These are phyloP conservation scores for Acanthosoma haemorrhoidale DNA, from an alignment of 2,888 invertebrate species.

Conservation along the genomic window DNA sequence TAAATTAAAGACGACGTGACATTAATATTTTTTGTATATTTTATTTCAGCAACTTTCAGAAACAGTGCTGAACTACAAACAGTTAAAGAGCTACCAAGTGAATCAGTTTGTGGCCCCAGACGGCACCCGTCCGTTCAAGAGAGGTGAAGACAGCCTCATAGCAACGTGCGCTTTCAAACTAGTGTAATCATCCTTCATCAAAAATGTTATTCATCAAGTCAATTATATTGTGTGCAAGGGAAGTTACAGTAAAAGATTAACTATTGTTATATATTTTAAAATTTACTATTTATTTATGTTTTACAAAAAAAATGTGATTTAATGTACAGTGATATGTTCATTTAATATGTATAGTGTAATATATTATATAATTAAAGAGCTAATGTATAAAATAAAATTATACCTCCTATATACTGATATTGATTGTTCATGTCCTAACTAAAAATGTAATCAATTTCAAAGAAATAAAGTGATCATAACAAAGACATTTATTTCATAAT, in stretches of 20 bases:
- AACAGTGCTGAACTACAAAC: conserved; percentile 66
- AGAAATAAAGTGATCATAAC: too few relatives aligned
- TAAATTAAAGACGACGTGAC: too few relatives aligned
- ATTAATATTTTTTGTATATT: background rate
- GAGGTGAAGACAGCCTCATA: conserved; percentile 69
- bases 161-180: conserved; percentile 76
- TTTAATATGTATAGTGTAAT: background rate
- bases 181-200: conserved; percentile 40
- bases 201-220: background rate
- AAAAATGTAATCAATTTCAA: too few relatives aligned
- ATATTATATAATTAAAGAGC: too few relatives aligned
- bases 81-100: conserved; percentile 71
- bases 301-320: too few relatives aligned
- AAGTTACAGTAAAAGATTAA: background rate
- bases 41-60: conserved; percentile 69
- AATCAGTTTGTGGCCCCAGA: conserved; percentile 69
- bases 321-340: background rate
- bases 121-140: conserved; percentile 65
- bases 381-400: too few relatives aligned
- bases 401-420: too few relatives aligned
- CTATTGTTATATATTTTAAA: background rate
- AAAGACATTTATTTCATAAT: too few relatives aligned
- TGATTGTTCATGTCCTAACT: too few relatives aligned
- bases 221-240: too few relatives aligned
- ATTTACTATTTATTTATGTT: background rate